Evolutionary conservation across 2,888 invertebrate species (phyloP), one percentile per base, ranked within the genome.

Genomic region (Drosophila mercatorum): DNA sequence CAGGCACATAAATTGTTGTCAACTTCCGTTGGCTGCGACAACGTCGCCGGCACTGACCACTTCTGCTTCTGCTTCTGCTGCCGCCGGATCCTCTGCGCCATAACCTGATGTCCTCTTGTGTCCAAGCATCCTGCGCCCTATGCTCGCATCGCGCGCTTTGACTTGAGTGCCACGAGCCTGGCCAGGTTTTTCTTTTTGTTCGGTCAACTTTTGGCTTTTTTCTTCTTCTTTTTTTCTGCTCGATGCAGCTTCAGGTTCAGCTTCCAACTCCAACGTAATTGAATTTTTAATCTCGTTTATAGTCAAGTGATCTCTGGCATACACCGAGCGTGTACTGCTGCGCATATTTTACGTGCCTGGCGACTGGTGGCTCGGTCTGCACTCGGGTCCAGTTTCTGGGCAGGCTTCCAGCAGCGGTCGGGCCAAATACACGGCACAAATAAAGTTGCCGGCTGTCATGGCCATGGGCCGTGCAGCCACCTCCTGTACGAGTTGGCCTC

Each of bases 221-320:
- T 47, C 12, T 43, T 51, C 47, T 46, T 71, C 61, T 63, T 66
- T 75, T 52, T 36, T 73, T 52, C 55, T 52, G 66, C 67, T 67
- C 63, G 38, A 59, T 70, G 72, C 82, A 79, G 83, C 81, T 80
- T 90, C 81, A 84, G 86, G 72, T 88, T 88, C 89, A 85, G 85
- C 80, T 81, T 79, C 78, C 91, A 91, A 88, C 90, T 86, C 87
- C 90, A 84, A 83, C 89, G 90, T 92, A 92, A 92, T 92, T 92
- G 92, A 92, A 92, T 92, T 92, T 92, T 92, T 92, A 92, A 92
- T 92, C 92, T 91, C 91, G 89, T 91, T 92, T 91, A 91, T 91
- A 91, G 92, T 91, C 91, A 92, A 92, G 92, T 92, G 92, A 92
- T 91, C 91, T 91, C 89, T 84, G 91, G 88, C 87, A 88, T 89